phyloP scores from a whole-genome alignment of 2,797 vertebrate species.

The Enteromius trimaculatus region DNA sequence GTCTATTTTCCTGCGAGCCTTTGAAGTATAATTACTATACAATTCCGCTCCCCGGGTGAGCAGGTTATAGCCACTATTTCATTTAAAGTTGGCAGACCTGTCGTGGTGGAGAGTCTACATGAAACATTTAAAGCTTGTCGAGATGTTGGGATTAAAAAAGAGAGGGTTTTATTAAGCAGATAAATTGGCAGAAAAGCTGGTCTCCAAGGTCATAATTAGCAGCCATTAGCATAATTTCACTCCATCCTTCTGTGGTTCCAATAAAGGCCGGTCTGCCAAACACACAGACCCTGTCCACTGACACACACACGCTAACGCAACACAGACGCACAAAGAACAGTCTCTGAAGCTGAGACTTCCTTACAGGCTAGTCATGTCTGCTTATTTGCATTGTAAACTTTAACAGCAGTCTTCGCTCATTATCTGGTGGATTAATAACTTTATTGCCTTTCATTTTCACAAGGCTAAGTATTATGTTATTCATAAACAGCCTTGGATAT shows the following conservation, averaged over 20 bases:
- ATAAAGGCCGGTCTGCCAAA: conserved; percentile 66
- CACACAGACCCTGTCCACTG: conserved; percentile 57
- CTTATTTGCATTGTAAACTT: conserved; percentile 58
- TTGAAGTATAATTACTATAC: conserved; percentile 82
- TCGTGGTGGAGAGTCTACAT: conserved; percentile 62
- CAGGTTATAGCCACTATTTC: conserved; percentile 77
- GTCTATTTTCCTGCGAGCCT: conserved; percentile 67
- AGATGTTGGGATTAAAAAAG: conserved; percentile 69
- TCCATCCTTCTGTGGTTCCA: conserved; percentile 68
- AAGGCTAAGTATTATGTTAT: conserved; percentile 42
- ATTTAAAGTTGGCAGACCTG: conserved; percentile 78
- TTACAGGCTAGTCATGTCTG: conserved; percentile 20
- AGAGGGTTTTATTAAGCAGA: conserved; percentile 69
- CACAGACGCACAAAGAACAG: conserved; percentile 32
- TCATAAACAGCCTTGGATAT: conserved; percentile 32
- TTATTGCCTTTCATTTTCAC: conserved; percentile 46
- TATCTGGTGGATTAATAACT: conserved; percentile 55
- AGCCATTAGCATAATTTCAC: conserved; percentile 72
- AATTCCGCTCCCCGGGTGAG: conserved; percentile 75
- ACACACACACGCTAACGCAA: conserved; percentile 43
- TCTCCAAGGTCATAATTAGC: conserved; percentile 73
- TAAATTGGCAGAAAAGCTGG: conserved; percentile 69
- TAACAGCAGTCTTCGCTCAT: conserved; percentile 40
- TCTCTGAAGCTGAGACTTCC: conserved; percentile 12
- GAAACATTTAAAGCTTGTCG: conserved; percentile 69